These are phyloP conservation scores for Zosterops lateralis DNA, from an alignment of 2,113 vertebrate species.

Conservation along the genomic window DNA sequence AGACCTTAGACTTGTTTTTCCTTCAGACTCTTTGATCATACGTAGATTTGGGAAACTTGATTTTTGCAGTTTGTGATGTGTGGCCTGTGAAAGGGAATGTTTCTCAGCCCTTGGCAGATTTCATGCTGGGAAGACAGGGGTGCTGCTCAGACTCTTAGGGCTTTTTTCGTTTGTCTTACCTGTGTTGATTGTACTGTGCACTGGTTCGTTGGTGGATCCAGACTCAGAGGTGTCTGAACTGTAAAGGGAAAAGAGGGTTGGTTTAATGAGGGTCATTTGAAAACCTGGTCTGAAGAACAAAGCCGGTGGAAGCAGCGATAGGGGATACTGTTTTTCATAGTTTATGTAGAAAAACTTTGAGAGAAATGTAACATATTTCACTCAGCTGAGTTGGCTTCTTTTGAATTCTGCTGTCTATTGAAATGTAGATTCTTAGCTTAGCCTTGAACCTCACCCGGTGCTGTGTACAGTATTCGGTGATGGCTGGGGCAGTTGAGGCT, in stretches of 20 bases:
- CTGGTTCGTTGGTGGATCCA: background rate
- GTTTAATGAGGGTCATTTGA: background rate
- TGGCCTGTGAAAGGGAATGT: background rate
- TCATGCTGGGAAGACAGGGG: background rate
- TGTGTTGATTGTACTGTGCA: background rate
- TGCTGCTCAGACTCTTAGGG: fast-evolving
- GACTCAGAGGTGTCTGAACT: background rate
- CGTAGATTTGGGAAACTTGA: background rate
- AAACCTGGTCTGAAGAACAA: background rate
- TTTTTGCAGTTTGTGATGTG: background rate
- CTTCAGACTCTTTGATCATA: background rate
- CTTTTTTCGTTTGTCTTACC: background rate
- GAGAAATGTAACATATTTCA: background rate
- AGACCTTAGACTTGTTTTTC: background rate
- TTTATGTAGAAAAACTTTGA: background rate
- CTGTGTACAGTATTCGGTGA: background rate
- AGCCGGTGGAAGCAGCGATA: background rate
- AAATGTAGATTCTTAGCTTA: background rate
- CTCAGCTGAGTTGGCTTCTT: background rate
- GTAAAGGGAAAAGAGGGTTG: background rate
- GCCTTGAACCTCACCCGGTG: background rate
- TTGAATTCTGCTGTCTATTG: background rate
- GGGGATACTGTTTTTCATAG: background rate
- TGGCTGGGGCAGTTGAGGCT: background rate
- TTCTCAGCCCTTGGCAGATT: background rate